phyloP scores from a whole-genome alignment of 2,113 vertebrate genomes.

The Bos javanicus region DNA sequence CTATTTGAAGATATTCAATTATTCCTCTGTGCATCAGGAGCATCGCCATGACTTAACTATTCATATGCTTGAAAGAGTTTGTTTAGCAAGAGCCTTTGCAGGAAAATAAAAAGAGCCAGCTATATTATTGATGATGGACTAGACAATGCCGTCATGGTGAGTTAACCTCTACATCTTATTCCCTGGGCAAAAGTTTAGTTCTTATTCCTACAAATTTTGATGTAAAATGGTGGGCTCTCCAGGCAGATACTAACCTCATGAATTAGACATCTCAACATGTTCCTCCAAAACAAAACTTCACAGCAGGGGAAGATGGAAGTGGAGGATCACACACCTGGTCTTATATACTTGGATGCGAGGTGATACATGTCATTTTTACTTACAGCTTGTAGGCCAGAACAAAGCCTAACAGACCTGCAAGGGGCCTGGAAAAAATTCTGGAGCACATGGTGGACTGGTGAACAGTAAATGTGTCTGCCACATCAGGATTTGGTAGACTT shows the following conservation, averaged over 20 bases:
- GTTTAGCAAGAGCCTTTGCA: background rate
- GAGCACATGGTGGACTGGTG: background rate
- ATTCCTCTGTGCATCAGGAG: slow-evolving; percentile 14
- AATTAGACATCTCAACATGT: slow-evolving; percentile 12
- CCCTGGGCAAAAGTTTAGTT: background rate
- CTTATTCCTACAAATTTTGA: background rate
- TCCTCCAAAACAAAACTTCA: background rate
- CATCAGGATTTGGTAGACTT: background rate
- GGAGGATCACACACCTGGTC: background rate
- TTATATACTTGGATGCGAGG: background rate
- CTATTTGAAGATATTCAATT: slow-evolving; percentile 33
- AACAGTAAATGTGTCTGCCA: background rate
- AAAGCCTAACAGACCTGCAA: background rate
- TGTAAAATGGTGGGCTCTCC: background rate
- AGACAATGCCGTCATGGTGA: background rate
- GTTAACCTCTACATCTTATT: background rate
- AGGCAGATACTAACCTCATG: background rate
- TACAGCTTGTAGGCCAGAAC: background rate
- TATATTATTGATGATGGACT: background rate
- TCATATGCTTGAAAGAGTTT: slow-evolving; percentile 23
- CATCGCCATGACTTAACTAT: slow-evolving; percentile 34
- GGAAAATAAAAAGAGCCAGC: background rate
- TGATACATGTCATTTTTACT: background rate
- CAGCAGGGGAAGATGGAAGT: background rate
- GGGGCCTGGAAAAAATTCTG: background rate